A percentile compares a stretch with the other conserved stretches of the same genome.
Evolutionary conservation across 2,113 vertebrate genomes (phyloP).

Genomic region (Pelodiscus sinensis): DNA sequence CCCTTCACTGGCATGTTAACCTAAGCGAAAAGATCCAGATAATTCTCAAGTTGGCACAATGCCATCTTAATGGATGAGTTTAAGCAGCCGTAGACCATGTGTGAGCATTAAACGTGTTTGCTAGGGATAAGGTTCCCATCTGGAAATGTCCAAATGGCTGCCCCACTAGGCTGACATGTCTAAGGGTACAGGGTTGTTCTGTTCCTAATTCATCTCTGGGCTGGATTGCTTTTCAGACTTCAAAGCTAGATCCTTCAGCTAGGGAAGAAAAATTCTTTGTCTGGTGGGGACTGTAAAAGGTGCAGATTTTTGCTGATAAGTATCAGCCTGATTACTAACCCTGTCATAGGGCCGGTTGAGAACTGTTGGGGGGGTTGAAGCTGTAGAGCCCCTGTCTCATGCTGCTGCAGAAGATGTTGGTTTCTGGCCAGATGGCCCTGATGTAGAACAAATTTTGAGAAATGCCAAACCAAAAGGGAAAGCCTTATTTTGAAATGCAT

Average conservation of each 20-base stretch:
- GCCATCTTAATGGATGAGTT: slow-evolving; percentile 9
- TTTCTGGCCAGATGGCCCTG: background rate
- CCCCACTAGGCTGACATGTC: background rate
- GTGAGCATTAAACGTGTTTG: background rate
- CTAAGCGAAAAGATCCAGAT: background rate
- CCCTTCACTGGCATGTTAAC: too few species aligned
- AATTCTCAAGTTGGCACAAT: accelerated
- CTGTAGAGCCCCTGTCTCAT: background rate
- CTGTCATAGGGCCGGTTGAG: accelerated
- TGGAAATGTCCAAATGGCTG: accelerated
- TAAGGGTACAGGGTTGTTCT: background rate
- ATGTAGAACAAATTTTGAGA: background rate
- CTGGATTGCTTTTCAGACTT: background rate
- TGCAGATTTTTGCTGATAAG: accelerated
- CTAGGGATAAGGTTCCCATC: background rate
- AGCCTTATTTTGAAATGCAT: background rate
- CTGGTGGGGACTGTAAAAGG: accelerated
- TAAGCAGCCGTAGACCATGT: background rate
- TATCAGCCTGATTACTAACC: accelerated
- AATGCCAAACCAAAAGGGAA: background rate
- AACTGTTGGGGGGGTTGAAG: background rate
- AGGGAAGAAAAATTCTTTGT: background rate
- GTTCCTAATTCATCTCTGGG: background rate
- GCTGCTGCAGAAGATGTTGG: background rate
- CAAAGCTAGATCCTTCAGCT: background rate